Base-by-base conservation (phyloP, 2,888 invertebrate species). In the Allacma fusca region DNA sequence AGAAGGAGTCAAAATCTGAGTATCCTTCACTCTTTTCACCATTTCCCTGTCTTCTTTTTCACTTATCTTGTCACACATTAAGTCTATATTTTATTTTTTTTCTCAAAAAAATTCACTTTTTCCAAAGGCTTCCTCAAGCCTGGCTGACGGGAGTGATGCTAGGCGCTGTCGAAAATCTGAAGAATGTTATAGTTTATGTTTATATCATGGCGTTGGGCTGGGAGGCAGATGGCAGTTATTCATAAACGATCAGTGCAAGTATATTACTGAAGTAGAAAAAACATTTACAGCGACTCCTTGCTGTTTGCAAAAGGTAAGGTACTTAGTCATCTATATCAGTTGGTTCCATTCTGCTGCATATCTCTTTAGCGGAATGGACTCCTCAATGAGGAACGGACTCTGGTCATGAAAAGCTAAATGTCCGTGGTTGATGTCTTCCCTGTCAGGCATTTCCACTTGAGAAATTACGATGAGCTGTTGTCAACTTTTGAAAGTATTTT, bases 21-120 rank as follows among this genome's bases (percentile, higher is more conserved):
- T 34, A 29, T 68, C 34, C n/a, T 34, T 34, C 68, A 68, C 65
- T 1, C 40, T 40, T 68, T n/a, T 40, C 68, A 21, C 68, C n/a
- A 68, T 68, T 68, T 68, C 28, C 7, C 34, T 23, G 19, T 29
- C 68, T 34, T 40, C 34, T 34, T 34, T 23, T 34, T 68, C 68
- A 21, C 50, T 50, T 50, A 50, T 50, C 50, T 50, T 12, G 50
- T 50, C 50, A 50, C 16, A 19, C 50, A n/a, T 16, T 9, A 50
- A 50, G 50, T 19, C 50, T 50, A 50, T 50, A 50, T 50, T 50
- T 50, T 50, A 50, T 50, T 19, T 50, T 16, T 50, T 50, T 16
- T n/a, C 50, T 50, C 50, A 50, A 34, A 34, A 34, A 34, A 34
- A n/a, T n/a, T n/a, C 34, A 34, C 34, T 34, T 34, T 34, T 34